These are phyloP conservation scores for Quadriops clusia DNA, from an alignment of 2,888 invertebrate genomes.

Conservation along the genomic window DNA sequence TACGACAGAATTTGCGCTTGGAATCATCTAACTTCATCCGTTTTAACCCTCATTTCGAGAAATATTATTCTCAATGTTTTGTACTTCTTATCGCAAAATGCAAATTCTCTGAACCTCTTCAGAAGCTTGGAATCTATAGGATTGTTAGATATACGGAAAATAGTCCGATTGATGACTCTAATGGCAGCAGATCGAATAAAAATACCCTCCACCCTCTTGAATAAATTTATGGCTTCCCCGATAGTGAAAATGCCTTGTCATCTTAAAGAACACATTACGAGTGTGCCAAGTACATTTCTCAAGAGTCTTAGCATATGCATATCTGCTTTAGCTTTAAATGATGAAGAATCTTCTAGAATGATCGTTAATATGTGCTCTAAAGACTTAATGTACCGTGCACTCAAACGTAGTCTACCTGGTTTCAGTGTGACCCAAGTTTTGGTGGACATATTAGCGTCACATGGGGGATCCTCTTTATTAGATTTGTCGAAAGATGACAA, in stretches of 20 bases:
- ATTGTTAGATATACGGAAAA: slow-evolving; percentile 45
- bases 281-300: slow-evolving; percentile 29
- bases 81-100: slow-evolving; percentile 32
- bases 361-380: slow-evolving; percentile 47
- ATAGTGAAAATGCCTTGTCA: slow-evolving; percentile 27
- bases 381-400: slow-evolving; percentile 37
- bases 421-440: slow-evolving; percentile 49
- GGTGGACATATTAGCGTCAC: slow-evolving; percentile 42
- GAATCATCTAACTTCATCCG: slow-evolving; percentile 39
- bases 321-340: slow-evolving; percentile 44
- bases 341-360: slow-evolving; percentile 41
- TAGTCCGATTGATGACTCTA: slow-evolving; percentile 45
- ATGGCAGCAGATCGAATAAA: slow-evolving; percentile 45
- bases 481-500: slow-evolving; percentile 30
- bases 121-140: slow-evolving; percentile 32
- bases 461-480: slow-evolving; percentile 35
- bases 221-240: slow-evolving; percentile 17
- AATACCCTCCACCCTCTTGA: slow-evolving; percentile 24
- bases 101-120: slow-evolving; percentile 27
- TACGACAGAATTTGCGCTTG: slow-evolving; percentile 41
- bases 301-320: slow-evolving; percentile 34
- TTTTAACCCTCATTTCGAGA: slow-evolving; percentile 43
- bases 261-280: slow-evolving; percentile 25
- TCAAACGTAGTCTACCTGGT: slow-evolving; percentile 28
- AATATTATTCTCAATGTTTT: slow-evolving; percentile 44